Evolutionary conservation across 2,888 invertebrate genomes (phyloP), one percentile per base, ranked within the genome.

Genomic region (Hemithea aestivaria): DNA sequence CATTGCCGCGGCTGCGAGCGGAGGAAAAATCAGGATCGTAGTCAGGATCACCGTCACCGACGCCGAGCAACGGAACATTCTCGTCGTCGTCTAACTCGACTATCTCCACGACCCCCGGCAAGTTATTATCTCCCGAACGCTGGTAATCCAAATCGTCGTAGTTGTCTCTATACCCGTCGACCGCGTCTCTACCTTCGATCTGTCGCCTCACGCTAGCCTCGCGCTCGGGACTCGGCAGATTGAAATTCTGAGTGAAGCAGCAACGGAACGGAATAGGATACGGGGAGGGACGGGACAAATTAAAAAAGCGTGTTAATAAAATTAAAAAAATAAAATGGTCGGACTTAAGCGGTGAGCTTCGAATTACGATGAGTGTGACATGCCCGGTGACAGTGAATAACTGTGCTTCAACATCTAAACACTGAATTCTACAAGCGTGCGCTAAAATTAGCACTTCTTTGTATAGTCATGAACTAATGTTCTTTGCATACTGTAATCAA

Each of bases 271-370:
- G 76, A 67, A 61, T 73, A 67, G 75, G 78, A 67, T 66, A 74
- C 66, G 42, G 71, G 80, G 61, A 78, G 49, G 71, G 56, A 62
- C 73, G 80, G 73, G 73, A 64, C 16, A 83, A 84, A 81, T 83
- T 80, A 87, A 88, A 87, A 87, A 87, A 88, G 87, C 85, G 80
- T 84, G 88, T 88, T 88, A 88, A 88, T 87, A 80, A 80, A 85
- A 84, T 76, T 70, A 80, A 79, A 81, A 70, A 67, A 72, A 69
- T 38, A 49, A 66, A 63, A 76, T 73, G 72, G 74, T 27, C 23
- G 16, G 22, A 74, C 71, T 60, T 63, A 78, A 77, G 75, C 75
- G 55, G 58, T 58, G 67, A 65, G 66, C 59, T 56, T 56, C 57
- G 42, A 60, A 55, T 62, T 53, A 75, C 75, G 60, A 51, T 53